Evolutionary conservation across 2,888 invertebrate species (phyloP), one percentile per base, ranked within the genome.

Genomic region (Morinoia aosen): DNA sequence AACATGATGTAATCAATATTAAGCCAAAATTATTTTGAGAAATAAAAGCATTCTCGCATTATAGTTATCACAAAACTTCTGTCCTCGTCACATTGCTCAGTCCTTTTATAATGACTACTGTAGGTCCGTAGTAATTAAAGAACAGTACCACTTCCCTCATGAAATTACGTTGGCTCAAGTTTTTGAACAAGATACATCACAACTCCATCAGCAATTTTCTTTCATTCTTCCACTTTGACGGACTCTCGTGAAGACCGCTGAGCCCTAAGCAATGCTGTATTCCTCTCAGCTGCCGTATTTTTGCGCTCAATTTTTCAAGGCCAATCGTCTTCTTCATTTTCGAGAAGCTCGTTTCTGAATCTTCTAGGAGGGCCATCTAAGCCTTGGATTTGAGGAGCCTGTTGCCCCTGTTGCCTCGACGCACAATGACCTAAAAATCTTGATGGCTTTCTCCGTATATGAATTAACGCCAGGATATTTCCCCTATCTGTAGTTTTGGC

Each of bases 351-450:
- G 76, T 76, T 76, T 76, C 76, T 76, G 76, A 76, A 76, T 76
- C 76, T 76, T 76, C 76, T 76, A 76, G 76, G 76, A 76, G 76
- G 76, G 76, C 76, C 76, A 76, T 76, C 76, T 76, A 19, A 76
- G 76, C 76, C 76, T 10, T 16, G 76, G 76, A 76, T 76, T 76
- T 76, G 76, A 25, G 64, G 76, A 76, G 76, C 76, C 76, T 76
- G 19, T 76, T 76, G 76, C 76, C 76, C 25, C 76, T 76, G 76
- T 14, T 76, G 76, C 25, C 76, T 76, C 76, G 25, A 76, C 76
- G 76, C 76, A 76, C 76, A 76, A 76, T 76, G 76, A 76, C 76
- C 76, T 76, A 76, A 76, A 76, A 76, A 76, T 76, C 25, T 76
- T 76, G 76, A 76, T 76, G 76, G 76, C 48, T 48, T 48, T 48